Evolutionary conservation across 2,888 invertebrate species (phyloP).

Genomic region (Microplitis manilae): DNA sequence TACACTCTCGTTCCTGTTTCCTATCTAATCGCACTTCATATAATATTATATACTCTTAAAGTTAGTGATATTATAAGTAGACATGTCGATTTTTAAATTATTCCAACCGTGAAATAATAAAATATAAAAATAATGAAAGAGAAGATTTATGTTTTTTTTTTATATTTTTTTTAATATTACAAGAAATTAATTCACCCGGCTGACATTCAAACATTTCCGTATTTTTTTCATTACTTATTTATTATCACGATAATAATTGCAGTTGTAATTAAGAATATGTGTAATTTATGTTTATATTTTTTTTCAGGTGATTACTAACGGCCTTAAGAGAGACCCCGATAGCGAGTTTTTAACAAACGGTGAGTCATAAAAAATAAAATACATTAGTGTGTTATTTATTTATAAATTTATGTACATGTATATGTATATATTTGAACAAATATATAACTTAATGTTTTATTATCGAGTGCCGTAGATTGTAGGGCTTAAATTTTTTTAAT

Average conservation of each 20-base stretch:
- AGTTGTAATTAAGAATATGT: neutral
- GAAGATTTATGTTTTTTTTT: neutral
- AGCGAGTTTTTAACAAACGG: conserved; percentile 64
- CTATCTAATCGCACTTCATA: neutral
- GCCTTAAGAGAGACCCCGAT: conserved; percentile 60
- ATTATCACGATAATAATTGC: neutral
- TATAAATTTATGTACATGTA: too few species aligned
- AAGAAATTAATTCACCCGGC: too few species aligned
- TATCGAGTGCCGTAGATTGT: too few species aligned
- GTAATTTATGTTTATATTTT: conserved; percentile 1
- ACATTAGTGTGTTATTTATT: too few species aligned
- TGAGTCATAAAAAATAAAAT: conserved; percentile 56
- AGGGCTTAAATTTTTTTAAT: too few species aligned
- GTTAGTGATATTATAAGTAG: neutral
- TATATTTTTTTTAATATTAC: neutral
- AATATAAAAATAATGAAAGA: neutral
- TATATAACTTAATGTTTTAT: too few species aligned
- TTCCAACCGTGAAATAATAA: neutral
- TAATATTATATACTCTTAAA: neutral
- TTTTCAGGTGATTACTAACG: conserved; percentile 67
- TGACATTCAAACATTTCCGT: too few species aligned
- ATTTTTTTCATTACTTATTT: neutral
- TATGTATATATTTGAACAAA: too few species aligned
- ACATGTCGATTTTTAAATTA: neutral
- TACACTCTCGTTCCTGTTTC: conserved; percentile 27